Base-by-base conservation (phyloP, 2,113 vertebrate species). In the Entelurus aequoreus region DNA sequence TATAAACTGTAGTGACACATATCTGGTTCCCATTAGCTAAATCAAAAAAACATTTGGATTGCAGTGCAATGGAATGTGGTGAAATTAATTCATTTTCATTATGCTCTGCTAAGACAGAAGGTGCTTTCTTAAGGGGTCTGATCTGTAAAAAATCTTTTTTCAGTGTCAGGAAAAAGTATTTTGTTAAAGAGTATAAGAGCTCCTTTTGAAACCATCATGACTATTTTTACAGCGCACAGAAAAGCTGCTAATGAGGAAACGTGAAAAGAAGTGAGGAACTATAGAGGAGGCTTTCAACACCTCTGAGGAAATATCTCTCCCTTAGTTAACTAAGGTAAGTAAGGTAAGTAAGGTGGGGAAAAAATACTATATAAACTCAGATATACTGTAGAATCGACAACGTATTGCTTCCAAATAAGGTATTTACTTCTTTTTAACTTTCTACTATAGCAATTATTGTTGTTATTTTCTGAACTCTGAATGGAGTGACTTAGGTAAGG, bases 211-310 rank as follows among this genome's bases (percentile, higher is more conserved):
- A 62, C 47, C 35, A 60, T 47, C 59, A 35, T 5, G 19, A 36
- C 51, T 53, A 53, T 53, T 13, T 53, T 53, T 47, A 49, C 11
- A 5, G 19, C 28, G 11, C 28, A 36, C 40, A 42, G 14, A 64
- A 58, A 44, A 51, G 49, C 19, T 19, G 62, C 60, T 62, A 60
- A 78, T 62, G 53, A 75, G 51, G 52, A 60, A 52, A 56, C 38
- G 35, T 54, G 35, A 59, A 63, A 72, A 75, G 65, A 58, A 59
- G 65, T 28, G 38, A 63, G 56, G 60, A 6, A 42, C 55, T 38
- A 40, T 36, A 36, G 37, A 44, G 14, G 21, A 54, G 13, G 54
- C 16, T 28, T 46, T 15, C 14, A 50, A 44, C 40, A 14, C 11
- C 44, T 54, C 48, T 37, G 51, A 46, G 14, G 37, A 42, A 53